These are phyloP conservation scores for Gallinago nigripennis DNA, from an alignment of 2,797 vertebrate genomes.

Conservation along the genomic window DNA sequence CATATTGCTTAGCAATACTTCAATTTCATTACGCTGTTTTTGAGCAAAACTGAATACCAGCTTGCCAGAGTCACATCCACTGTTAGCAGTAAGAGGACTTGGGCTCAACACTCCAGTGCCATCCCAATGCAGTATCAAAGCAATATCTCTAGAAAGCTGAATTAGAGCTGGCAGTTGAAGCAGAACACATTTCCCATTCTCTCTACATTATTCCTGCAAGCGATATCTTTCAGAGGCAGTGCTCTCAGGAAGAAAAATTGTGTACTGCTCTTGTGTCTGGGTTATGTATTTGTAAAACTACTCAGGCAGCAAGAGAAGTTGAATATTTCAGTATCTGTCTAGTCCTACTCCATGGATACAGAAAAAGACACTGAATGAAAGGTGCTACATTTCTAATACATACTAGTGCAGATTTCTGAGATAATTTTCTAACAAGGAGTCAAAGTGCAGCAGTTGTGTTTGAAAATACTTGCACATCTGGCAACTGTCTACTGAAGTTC, in stretches of 20 bases:
- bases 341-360: background rate
- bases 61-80: background rate
- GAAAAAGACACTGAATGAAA: background rate
- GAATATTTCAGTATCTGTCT: slow-evolving; percentile 52
- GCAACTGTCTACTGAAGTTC: background rate
- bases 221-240: slow-evolving; percentile 27
- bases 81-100: background rate
- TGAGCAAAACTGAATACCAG: background rate
- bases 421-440: background rate
- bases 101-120: background rate
- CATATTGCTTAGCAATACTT: background rate
- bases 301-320: slow-evolving; percentile 31
- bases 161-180: slow-evolving; percentile 36
- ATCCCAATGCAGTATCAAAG: background rate
- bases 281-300: slow-evolving; percentile 45
- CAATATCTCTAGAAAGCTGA: slow-evolving; percentile 27
- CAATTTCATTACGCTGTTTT: background rate
- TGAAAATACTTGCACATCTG: background rate
- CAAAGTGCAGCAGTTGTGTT: background rate
- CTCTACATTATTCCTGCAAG: slow-evolving; percentile 24
- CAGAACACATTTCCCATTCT: slow-evolving; percentile 47
- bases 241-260: slow-evolving; percentile 23
- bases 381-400: background rate
- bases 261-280: background rate
- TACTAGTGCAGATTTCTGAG: background rate